These are phyloP conservation scores for Apis dorsata DNA, from an alignment of 1,140 invertebrate genomes.

Conservation along the genomic window DNA sequence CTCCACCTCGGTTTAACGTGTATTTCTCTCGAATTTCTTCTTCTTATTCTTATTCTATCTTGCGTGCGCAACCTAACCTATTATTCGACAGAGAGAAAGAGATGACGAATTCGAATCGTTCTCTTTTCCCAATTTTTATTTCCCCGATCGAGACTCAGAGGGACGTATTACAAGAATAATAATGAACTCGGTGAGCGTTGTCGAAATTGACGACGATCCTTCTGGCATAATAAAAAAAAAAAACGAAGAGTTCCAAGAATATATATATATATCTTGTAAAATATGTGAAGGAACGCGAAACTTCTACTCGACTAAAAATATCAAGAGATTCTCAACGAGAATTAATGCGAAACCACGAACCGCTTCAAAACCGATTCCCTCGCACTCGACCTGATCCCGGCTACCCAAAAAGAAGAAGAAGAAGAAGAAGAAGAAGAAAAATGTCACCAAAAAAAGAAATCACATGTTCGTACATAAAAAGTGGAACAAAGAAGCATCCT, in stretches of 20 bases:
- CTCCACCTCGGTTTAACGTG: neutral
- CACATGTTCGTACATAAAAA: neutral
- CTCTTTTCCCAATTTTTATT: constrained; percentile 20
- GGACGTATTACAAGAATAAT: neutral
- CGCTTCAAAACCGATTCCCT: neutral
- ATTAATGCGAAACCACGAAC: constrained; percentile 14
- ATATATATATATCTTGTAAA: no score
- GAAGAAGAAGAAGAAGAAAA: neutral
- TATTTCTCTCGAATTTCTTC: neutral
- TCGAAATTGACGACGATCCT: neutral
- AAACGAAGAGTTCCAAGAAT: neutral
- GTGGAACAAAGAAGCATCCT: no score
- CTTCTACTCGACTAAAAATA: neutral
- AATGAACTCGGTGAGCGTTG: neutral
- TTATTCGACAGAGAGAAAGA: neutral
- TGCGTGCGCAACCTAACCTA: no score
- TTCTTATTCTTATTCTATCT: no score
- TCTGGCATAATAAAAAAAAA: neutral
- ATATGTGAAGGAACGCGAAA: neutral
- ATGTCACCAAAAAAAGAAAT: neutral
- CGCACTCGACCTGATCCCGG: neutral
- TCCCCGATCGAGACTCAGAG: neutral
- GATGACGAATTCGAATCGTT: constrained; percentile 36
- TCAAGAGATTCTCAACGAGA: neutral
- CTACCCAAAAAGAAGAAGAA: neutral